Percentiles rank a stretch among this genome's conserved stretches.
These are phyloP conservation scores for Pachyramphus minor DNA, from an alignment of 2,113 vertebrate species.

Conservation along the genomic window DNA sequence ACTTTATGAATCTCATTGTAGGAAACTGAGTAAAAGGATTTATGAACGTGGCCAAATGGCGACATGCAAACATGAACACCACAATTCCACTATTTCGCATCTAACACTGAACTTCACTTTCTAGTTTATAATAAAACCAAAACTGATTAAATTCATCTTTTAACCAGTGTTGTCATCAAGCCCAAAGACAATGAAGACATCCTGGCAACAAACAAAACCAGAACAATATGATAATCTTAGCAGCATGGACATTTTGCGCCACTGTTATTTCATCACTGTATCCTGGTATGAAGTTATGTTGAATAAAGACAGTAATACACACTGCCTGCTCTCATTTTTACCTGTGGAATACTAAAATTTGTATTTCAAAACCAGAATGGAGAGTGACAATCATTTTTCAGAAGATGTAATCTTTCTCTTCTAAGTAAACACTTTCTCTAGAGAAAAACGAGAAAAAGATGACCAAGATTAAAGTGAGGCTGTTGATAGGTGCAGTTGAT, in stretches of 20 bases:
- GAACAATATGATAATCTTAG: neutral
- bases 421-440: neutral
- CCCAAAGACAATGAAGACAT: neutral
- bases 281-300: neutral
- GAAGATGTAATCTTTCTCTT: neutral
- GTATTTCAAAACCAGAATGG: constrained; percentile 3
- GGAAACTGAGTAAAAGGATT: neutral
- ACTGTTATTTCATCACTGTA: neutral
- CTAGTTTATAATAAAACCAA: neutral
- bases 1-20: neutral
- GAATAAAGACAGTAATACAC: neutral
- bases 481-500: neutral
- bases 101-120: neutral
- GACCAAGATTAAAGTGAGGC: neutral
- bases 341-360: neutral
- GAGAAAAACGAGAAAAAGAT: neutral
- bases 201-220: neutral
- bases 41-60: neutral
- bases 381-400: neutral
- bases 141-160: neutral
- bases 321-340: neutral
- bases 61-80: neutral
- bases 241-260: neutral
- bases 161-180: neutral
- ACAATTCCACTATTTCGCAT: neutral